Base-by-base conservation (phyloP, 2,888 invertebrate genomes). In the Scaptomyza polygonia region DNA sequence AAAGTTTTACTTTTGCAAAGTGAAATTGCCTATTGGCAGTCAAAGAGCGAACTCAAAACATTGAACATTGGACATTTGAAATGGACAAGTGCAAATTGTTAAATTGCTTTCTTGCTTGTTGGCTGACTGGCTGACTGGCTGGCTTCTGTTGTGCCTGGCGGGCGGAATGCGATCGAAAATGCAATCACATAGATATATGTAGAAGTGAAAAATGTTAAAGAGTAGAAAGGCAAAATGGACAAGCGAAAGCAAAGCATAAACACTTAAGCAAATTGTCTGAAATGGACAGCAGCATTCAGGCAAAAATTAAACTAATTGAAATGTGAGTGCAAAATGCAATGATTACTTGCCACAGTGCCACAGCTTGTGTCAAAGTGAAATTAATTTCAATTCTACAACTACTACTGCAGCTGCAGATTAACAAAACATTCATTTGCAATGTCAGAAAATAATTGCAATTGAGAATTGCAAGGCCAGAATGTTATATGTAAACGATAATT, bases 1-100 rank as follows among this genome's bases (percentile, higher is more conserved):
- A 84, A 84, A 84, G 84, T 84, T 82, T 72, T n/a, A 45, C 16
- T 45, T 36, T 32, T 57, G 55, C 72, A 64, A 67, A 86, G 83
- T 79, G 82, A 83, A 83, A 83, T 76, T 86, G 76, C 55, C 62
- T 39, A 52, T 62, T 62, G 49, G 63, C 70, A 56, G 53, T 72
- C 59, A 54, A 66, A 61, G 61, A 61, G 68, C 71, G 32, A 53
- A 66, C 71, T 75, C 72, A 27, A 51, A 16, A 53, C 30, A 57
- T 55, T 55, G 21, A 32, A n/a, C n/a, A 39, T 42, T 29, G 40
- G 56, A 34, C 57, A 36, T n/a, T 11, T 1, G 32, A 5, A 25
- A 25, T 5, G 7, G 48, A 40, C 56, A 58, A 58, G 48, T 62
- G 62, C 56, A 51, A 55, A 56, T 59, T 54, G 54, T 32, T 43